phyloP scores from a whole-genome alignment of 1,140 invertebrate species.

The Ectropis grisescens region DNA sequence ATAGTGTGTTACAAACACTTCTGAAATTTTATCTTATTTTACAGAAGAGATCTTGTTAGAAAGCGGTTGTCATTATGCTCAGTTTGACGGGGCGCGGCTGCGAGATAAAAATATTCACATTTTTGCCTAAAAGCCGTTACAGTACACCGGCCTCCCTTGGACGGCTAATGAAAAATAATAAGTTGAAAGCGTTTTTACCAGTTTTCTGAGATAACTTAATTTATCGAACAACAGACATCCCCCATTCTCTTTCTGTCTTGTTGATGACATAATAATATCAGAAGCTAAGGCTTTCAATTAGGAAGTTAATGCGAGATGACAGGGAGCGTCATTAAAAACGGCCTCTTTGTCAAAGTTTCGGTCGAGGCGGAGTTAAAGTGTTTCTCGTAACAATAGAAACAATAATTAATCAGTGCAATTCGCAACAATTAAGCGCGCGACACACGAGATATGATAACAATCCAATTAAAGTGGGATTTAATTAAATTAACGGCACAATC shows the following conservation, averaged over 20 bases:
- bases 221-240: not conserved
- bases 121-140: conserved; percentile 7
- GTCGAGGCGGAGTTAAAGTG: not conserved
- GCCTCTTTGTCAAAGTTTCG: too few relatives aligned
- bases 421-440: too few relatives aligned
- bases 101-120: conserved; percentile 27
- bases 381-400: not conserved
- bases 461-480: conserved; percentile 9
- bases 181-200: conserved; percentile 3
- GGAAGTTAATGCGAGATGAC: too few relatives aligned
- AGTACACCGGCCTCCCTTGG: conserved; percentile 3
- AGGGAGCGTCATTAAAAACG: too few relatives aligned
- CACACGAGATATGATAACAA: conserved; percentile 1
- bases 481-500: conserved; percentile 19
- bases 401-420: not conserved
- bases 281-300: too few relatives aligned
- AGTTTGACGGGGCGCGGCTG: conserved; percentile 10
- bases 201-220: not conserved
- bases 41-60: conserved; percentile 10
- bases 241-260: not conserved
- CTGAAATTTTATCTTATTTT: too few relatives aligned
- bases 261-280: too few relatives aligned
- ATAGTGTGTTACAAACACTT: too few relatives aligned
- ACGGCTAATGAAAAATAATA: conserved; percentile 6
- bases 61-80: conserved; percentile 17